Evolutionary conservation across 92 coral and sea anemone genomes (phyloP), one percentile per base, ranked within the genome.

Genomic region (Pocillopora meandrina): DNA sequence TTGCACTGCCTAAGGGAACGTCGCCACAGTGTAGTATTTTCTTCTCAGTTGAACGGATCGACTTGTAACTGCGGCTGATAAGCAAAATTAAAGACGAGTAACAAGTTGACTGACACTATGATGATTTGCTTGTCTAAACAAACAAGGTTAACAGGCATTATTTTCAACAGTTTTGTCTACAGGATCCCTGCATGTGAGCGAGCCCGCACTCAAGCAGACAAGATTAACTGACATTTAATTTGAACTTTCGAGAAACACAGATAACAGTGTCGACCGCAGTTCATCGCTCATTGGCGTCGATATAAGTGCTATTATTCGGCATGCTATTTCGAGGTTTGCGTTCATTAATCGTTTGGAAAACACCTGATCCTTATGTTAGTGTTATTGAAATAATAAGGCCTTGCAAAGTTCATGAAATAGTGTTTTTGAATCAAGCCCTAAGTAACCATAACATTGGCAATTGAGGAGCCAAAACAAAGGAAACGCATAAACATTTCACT

Each of bases 391-490:
- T 90, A 80, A 82, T 81, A 89, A 92, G 91, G 82, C 56, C 89
- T 74, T 87, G 92, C 91, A 90, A 90, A 82, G 80, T 81, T 71
- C 56, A 83, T 56, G 65, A 85, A 92, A 90, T 81, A 90, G 87
- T 92, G 95, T 91, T 90, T 64, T 76, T 75, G 86, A 79, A 90
- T 77, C 75, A 82, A 61, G 79, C 82, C 83, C 74, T 80, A 78
- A 71, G 87, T 87, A 92, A 92, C 95, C 95, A 88, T 90, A 92
- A 92, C 91, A 92, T 72, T 71, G 86, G 74, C 89, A 72, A 86
- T 90, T 81, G 92, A 81, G 78, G 83, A 83, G 73, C 73, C 72
- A 79, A 71, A 87, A 91, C 94, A 91, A 91, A 74, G 82, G 77
- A 85, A 86, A 76, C 63, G 74, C 82, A 68, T 84, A 88, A 89